Conservation (phyloP, 2,888 invertebrate genomes). For the Amblyjoppa proteus region DNA sequence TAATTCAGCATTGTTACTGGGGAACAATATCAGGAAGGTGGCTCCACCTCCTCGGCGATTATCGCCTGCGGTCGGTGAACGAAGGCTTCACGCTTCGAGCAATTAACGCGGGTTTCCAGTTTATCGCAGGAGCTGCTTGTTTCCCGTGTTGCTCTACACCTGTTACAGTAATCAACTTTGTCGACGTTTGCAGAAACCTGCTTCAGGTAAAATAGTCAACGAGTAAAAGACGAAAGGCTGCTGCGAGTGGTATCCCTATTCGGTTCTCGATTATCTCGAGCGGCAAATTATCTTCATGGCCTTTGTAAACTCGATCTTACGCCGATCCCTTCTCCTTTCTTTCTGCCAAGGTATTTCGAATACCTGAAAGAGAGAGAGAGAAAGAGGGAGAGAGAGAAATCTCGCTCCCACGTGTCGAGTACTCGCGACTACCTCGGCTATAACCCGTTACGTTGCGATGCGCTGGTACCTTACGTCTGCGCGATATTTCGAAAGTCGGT, state of each 20-base stretch:
- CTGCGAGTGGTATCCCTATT: background rate
- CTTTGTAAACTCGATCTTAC: constrained; percentile 51
- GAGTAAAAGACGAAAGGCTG: constrained; percentile 35
- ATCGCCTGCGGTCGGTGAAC: constrained; percentile 8
- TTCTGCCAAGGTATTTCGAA: constrained; percentile 12
- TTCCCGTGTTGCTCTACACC: constrained; percentile 20
- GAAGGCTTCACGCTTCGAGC: background rate
- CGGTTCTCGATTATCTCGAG: constrained; percentile 28
- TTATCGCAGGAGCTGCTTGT: constrained; percentile 36
- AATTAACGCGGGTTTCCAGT: constrained; percentile 44
- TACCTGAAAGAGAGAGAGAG: constrained; percentile 1
- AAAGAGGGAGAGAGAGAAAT: background rate
- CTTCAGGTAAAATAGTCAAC: constrained; percentile 49
- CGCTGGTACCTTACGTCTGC: constrained; percentile 41
- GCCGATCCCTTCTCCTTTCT: constrained; percentile 36
- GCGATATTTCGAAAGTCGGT: constrained; percentile 67
- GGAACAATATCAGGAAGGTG: constrained; percentile 19
- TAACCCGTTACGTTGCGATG: constrained; percentile 67
- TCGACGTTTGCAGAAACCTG: constrained; percentile 54
- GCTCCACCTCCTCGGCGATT: constrained; percentile 35
- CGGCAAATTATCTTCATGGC: constrained; percentile 29
- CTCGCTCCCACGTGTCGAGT: constrained; percentile 49
- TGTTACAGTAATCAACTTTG: constrained; percentile 50
- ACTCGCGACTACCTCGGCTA: constrained; percentile 31
- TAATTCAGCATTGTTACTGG: background rate